Conservation (phyloP, 2,797 vertebrate genomes). For the Characodon lateralis region DNA sequence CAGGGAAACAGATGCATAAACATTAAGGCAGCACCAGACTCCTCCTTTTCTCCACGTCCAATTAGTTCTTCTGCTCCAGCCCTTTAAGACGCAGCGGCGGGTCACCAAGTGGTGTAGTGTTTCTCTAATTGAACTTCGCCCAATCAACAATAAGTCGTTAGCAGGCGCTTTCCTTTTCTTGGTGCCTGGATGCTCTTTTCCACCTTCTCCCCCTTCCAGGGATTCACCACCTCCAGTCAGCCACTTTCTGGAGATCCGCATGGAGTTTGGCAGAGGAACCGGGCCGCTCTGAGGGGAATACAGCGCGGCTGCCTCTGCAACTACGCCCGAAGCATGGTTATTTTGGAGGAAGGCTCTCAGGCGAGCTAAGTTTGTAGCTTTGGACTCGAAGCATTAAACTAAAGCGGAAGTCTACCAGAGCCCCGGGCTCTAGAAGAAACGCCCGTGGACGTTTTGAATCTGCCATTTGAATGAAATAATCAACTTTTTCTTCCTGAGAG, state of each 20-base stretch:
- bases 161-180: constrained; percentile 76
- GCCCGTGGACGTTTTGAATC: constrained; percentile 52
- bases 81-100: constrained; percentile 84
- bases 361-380: constrained; percentile 67
- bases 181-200: constrained; percentile 62
- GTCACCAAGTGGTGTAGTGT: constrained; percentile 82
- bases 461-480: constrained; percentile 75
- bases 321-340: constrained; percentile 80
- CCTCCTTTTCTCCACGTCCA: constrained; percentile 82
- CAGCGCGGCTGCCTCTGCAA: constrained; percentile 68
- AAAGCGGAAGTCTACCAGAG: constrained; percentile 26
- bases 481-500: constrained; percentile 58
- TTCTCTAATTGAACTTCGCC: constrained; percentile 88
- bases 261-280: constrained; percentile 78
- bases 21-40: constrained; percentile 77
- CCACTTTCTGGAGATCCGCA: constrained; percentile 77
- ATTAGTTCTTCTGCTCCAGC: constrained; percentile 79
- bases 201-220: constrained; percentile 55
- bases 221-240: constrained; percentile 68
- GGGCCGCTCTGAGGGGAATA: constrained; percentile 77
- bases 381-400: constrained; percentile 38
- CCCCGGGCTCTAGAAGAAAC: constrained; percentile 38
- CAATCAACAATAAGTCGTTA: constrained; percentile 89
- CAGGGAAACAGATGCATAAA: constrained; percentile 78
- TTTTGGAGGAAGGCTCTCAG: constrained; percentile 70